phyloP scores from a whole-genome alignment of 2,113 vertebrate genomes.

The Lasiurus cinereus region DNA sequence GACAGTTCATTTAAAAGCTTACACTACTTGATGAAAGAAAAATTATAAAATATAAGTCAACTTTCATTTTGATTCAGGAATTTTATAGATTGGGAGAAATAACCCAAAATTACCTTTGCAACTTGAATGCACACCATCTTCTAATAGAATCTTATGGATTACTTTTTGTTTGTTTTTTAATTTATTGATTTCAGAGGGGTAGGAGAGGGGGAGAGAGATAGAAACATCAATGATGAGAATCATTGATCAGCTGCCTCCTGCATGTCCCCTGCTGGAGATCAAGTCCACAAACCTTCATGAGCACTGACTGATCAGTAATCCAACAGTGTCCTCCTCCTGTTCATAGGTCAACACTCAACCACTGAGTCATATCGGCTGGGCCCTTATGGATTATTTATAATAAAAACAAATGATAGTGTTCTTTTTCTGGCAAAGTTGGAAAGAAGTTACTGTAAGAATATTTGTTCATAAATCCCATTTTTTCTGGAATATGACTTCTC shows the following conservation, averaged over 20 bases:
- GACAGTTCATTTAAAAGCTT: conserved; percentile 38
- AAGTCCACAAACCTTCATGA: too few species aligned
- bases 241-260: too few species aligned
- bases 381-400: not conserved
- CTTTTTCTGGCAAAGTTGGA: not conserved
- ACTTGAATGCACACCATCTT: not conserved
- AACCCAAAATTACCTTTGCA: not conserved
- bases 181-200: too few species aligned
- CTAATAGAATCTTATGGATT: not conserved
- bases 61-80: not conserved
- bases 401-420: not conserved
- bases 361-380: too few species aligned
- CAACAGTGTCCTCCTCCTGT: too few species aligned
- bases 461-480: not conserved
- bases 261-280: too few species aligned
- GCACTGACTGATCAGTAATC: too few species aligned
- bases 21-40: not conserved
- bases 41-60: not conserved
- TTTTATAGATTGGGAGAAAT: not conserved
- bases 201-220: too few species aligned
- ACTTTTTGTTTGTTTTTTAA: not conserved
- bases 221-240: too few species aligned
- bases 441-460: not conserved
- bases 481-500: not conserved
- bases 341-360: too few species aligned